Base-by-base conservation (phyloP, 1,140 invertebrate genomes). In the Tetramorium simillimum region DNA sequence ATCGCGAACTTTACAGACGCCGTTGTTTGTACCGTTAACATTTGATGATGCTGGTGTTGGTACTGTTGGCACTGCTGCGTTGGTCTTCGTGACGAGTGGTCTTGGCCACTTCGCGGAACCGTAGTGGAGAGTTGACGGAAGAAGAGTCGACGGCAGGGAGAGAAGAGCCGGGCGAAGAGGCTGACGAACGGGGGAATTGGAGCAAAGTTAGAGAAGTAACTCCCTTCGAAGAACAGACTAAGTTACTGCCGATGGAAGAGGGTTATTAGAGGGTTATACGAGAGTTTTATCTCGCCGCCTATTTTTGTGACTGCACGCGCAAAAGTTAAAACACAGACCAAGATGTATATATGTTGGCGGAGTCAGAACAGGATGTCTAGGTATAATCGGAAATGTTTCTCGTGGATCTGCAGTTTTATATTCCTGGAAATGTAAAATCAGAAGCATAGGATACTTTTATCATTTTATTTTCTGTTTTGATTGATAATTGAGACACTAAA, bases 201-300 rank as follows among this genome's bases (percentile, higher is more conserved):
- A 86, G 86, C 65, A 88, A 70, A 56, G 88, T 85, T 85, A 53
- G 88, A 87, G 63, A 89, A 87, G 63, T 84, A 88, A 78, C 67
- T 89, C 43, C 63, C 86, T 69, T 72, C 46, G 58, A 85, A 88
- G 86, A 63, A 88, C 21, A 53, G 58, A 72, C 72, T 63, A 75
- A 81, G 67, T 84, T 82, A 65, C 49, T 87, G 85, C 70, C 86
- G 80, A 86, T 86, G 81, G 69, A 73, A 56, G 60, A 75, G 62
- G 43, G 69, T 86, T 84, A 84, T 89, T 84, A 67, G 78, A 81
- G 40, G 77, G 76, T 89, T 89, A 89, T 75, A 78, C 77, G 69
- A 72, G 56, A 60, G 62, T 77, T 60, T 82, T 89, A 70, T 76
- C 49, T 62, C n/a, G 24, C 69, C 37, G 24, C 40, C 40, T 84